Evolutionary conservation across 2,888 invertebrate species (phyloP).

Genomic region (Ophion obscuratus): DNA sequence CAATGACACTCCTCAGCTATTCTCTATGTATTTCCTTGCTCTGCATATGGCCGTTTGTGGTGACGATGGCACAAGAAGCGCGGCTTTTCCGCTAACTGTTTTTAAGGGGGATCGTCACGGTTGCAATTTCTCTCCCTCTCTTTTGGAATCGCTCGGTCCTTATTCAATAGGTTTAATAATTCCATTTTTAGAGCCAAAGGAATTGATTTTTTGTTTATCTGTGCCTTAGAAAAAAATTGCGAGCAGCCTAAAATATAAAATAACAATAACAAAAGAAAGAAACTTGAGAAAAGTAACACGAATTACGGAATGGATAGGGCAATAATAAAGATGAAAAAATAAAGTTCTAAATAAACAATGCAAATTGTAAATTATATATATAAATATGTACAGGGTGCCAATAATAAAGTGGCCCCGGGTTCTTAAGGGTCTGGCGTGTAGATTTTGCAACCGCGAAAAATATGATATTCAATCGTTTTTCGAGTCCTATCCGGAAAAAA

Average conservation of each 20-base stretch:
- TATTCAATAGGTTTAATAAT: not conserved
- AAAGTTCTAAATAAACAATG: not conserved
- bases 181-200: not conserved
- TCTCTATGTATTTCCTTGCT: constrained; percentile 6
- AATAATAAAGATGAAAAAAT: not conserved
- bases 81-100: not conserved
- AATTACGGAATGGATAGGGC: not conserved
- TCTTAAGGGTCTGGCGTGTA: too few species aligned
- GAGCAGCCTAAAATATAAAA: not conserved
- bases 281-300: not conserved
- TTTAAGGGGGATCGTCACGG: not conserved
- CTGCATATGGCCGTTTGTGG: not conserved
- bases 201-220: not conserved
- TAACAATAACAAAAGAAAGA: not conserved
- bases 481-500: too few species aligned
- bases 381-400: too few species aligned
- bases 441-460: too few species aligned
- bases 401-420: too few species aligned
- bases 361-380: not conserved
- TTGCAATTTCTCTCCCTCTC: not conserved
- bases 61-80: not conserved
- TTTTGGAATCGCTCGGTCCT: not conserved
- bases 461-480: too few species aligned
- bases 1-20: constrained; percentile 25
- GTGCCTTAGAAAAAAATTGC: not conserved